phyloP scores from a whole-genome alignment of 2,888 invertebrate genomes.

The Drosophila niveifrons region DNA sequence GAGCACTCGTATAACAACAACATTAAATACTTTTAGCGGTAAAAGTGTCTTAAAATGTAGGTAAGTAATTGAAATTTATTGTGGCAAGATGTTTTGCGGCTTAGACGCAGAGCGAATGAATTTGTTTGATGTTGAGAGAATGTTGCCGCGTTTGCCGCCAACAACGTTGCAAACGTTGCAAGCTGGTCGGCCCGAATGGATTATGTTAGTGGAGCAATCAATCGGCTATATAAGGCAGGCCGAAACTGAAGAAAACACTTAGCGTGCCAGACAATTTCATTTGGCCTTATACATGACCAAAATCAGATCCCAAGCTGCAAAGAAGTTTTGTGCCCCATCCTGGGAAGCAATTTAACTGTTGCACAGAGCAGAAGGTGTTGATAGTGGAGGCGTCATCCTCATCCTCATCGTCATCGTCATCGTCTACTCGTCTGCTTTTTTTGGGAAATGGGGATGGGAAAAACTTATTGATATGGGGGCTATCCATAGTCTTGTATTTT shows the following conservation, averaged over 20 bases:
- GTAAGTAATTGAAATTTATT: constrained; percentile 83
- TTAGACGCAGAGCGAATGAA: constrained; percentile 51
- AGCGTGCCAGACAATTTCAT: constrained; percentile 75
- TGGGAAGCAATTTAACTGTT: constrained; percentile 59
- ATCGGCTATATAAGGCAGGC: constrained; percentile 78
- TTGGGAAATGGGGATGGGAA: constrained; percentile 49
- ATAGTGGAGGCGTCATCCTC: constrained; percentile 59
- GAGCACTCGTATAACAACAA: constrained; percentile 43
- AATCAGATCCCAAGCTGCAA: constrained; percentile 61
- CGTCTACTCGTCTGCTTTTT: constrained; percentile 19
- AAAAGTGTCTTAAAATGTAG: constrained; percentile 82
- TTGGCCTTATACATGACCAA: constrained; percentile 74
- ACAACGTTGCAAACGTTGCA: constrained; percentile 18
- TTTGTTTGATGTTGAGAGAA: constrained; percentile 64
- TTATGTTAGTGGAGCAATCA: constrained; percentile 82
- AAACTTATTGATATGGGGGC: constrained; percentile 74
- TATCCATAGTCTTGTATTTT: background rate
- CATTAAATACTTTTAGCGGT: constrained; percentile 74
- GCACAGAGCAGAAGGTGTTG: constrained; percentile 54
- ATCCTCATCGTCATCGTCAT: constrained; percentile 2
- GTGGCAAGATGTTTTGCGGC: constrained; percentile 73
- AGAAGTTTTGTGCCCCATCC: constrained; percentile 44
- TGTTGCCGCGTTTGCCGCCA: constrained; percentile 40
- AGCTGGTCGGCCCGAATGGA: constrained; percentile 58
- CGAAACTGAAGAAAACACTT: constrained; percentile 75